A percentile compares a stretch with the other conserved stretches of the same genome.
These are phyloP conservation scores for Tholera decimalis DNA, from an alignment of 2,888 invertebrate species.

Conservation along the genomic window DNA sequence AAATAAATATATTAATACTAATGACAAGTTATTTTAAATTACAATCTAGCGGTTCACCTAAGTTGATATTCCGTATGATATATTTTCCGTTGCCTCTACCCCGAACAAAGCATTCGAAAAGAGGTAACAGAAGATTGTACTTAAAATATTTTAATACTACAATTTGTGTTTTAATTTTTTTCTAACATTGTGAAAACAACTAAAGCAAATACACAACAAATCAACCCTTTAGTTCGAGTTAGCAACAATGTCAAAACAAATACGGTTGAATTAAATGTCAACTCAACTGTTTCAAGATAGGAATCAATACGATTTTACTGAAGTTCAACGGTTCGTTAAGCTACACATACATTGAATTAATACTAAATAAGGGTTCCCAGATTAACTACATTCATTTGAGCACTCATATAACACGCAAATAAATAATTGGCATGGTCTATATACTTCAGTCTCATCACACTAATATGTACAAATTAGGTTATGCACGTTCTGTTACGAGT, in stretches of 20 bases:
- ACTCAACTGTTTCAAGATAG: slow-evolving; percentile 67
- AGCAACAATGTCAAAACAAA: slow-evolving; percentile 47
- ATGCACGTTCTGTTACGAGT: slow-evolving; percentile 91
- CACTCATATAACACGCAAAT: slow-evolving; percentile 81
- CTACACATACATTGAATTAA: slow-evolving; percentile 63
- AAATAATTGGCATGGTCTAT: slow-evolving; percentile 86
- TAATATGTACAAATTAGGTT: slow-evolving; percentile 90
- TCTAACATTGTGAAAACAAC: slow-evolving; percentile 58
- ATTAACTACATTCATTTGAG: slow-evolving; percentile 77
- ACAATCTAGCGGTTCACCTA: slow-evolving; percentile 89
- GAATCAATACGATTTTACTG: slow-evolving; percentile 73
- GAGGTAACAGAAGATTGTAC: slow-evolving; percentile 91
- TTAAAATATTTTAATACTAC: slow-evolving; percentile 86
- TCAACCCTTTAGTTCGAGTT: slow-evolving; percentile 39
- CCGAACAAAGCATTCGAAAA: slow-evolving; percentile 80
- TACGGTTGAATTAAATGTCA: slow-evolving; percentile 58
- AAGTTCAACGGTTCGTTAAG: slow-evolving; percentile 70
- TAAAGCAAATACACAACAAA: slow-evolving; percentile 53
- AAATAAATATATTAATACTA: slow-evolving; percentile 91
- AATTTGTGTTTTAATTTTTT: slow-evolving; percentile 72
- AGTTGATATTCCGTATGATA: slow-evolving; percentile 81
- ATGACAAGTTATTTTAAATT: slow-evolving; percentile 91
- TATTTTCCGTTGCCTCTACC: slow-evolving; percentile 90
- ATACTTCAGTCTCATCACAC: slow-evolving; percentile 91
- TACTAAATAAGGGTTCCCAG: slow-evolving; percentile 64